A percentile compares a stretch with the other conserved stretches of the same genome.
Conservation (phyloP, 2,797 vertebrate genomes). For the Hyperoplus immaculatus region DNA sequence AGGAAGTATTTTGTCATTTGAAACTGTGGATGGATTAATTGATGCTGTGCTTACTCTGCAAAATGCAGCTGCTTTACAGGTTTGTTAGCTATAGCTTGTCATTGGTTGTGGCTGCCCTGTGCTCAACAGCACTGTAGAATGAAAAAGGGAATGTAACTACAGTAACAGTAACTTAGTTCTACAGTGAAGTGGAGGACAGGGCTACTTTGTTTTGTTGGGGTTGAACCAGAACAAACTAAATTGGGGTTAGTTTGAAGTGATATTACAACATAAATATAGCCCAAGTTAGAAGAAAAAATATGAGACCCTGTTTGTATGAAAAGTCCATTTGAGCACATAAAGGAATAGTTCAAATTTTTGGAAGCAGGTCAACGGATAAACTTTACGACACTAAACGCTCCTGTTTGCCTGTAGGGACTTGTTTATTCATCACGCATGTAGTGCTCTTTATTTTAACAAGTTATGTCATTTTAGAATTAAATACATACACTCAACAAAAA, state of each 20-base stretch:
- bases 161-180: background rate
- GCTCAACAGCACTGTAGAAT: background rate
- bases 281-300: too few relatives aligned
- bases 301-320: background rate
- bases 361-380: too few relatives aligned
- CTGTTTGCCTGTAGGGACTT: too few relatives aligned
- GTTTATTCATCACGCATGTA: too few relatives aligned
- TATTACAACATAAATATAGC: too few relatives aligned
- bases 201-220: too few relatives aligned
- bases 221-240: background rate
- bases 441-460: too few relatives aligned
- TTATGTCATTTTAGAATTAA: too few relatives aligned
- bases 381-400: too few relatives aligned
- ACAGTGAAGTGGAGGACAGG: background rate
- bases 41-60: background rate
- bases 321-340: background rate
- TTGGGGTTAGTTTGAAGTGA: background rate
- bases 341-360: too few relatives aligned
- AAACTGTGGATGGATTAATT: background rate
- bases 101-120: background rate
- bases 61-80: background rate
- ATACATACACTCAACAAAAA: too few relatives aligned
- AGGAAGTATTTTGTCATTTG: background rate
- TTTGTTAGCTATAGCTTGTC: background rate
- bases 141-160: background rate